Conservation (phyloP, 2,888 invertebrate species). For the Drosophila mercatorum region DNA sequence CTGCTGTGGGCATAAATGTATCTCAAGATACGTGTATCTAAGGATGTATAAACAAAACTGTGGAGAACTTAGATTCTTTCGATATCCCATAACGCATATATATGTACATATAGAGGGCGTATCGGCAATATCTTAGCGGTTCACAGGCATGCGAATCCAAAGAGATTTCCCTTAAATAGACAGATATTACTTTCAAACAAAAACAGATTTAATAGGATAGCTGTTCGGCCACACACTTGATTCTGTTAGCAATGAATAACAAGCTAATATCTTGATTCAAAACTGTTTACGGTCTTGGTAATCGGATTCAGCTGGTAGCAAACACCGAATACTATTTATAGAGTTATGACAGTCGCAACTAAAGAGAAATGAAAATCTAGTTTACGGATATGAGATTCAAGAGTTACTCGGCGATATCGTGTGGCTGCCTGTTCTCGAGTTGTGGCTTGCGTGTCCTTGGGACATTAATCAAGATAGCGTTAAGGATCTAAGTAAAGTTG, state of each 20-base stretch:
- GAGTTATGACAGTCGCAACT: neutral
- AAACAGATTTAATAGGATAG: too few species aligned
- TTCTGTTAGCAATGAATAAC: neutral
- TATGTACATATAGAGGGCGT: too few species aligned
- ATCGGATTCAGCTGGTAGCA: neutral
- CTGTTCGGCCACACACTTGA: too few species aligned
- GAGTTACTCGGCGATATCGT: constrained; percentile 43
- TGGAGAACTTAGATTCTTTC: too few species aligned
- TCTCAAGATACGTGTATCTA: too few species aligned
- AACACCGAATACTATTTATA: neutral
- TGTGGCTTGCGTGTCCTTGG: constrained; percentile 51
- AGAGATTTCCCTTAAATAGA: too few species aligned
- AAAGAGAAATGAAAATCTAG: constrained; percentile 6
- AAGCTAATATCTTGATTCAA: neutral
- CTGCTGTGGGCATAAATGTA: too few species aligned
- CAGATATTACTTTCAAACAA: too few species aligned
- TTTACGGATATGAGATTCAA: constrained; percentile 18
- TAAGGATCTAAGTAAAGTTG: constrained; percentile 27
- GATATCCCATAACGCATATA: too few species aligned
- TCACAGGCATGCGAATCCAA: too few species aligned
- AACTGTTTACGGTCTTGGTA: neutral
- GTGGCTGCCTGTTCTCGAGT: neutral
- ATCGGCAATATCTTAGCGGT: too few species aligned
- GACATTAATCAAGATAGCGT: constrained; percentile 55
- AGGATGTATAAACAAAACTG: too few species aligned